Evolutionary conservation across 2,113 vertebrate genomes (phyloP).

Genomic region (Prinia subflava): DNA sequence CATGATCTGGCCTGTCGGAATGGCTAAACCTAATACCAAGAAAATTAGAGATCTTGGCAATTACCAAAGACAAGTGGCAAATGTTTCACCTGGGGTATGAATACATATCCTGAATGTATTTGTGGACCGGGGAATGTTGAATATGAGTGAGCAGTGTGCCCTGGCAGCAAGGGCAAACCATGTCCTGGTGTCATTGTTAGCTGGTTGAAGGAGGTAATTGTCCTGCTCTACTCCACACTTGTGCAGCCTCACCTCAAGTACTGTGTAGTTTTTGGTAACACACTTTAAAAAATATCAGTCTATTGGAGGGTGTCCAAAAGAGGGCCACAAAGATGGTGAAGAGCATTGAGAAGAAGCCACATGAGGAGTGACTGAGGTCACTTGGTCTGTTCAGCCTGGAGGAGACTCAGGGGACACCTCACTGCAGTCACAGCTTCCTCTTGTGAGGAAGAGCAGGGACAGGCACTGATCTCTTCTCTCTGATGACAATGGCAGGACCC

Average conservation of each 20-base stretch:
- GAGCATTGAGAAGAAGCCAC: fast-evolving
- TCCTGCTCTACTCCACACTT: neutral
- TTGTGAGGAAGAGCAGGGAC: fast-evolving
- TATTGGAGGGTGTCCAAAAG: neutral
- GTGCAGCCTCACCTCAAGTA: neutral
- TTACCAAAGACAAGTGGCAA: neutral
- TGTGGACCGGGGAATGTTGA: neutral
- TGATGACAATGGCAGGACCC: too few relatives aligned
- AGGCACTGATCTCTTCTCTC: neutral
- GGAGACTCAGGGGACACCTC: neutral
- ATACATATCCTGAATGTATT: neutral
- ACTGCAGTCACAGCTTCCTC: neutral
- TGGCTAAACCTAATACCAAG: neutral
- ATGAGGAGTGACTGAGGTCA: neutral
- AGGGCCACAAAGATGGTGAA: neutral
- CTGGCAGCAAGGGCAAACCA: too few relatives aligned
- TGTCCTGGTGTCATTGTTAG: neutral
- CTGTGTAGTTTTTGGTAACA: neutral
- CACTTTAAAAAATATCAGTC: neutral
- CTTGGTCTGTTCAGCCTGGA: neutral
- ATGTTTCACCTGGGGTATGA: neutral
- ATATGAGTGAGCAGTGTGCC: fast-evolving
- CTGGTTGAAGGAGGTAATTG: neutral
- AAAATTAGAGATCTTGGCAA: neutral
- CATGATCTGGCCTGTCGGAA: neutral